Percentiles rank a stretch among this genome's conserved stretches.
Conservation (phyloP, 2,888 invertebrate species). For the Lampropteryx suffumata region DNA sequence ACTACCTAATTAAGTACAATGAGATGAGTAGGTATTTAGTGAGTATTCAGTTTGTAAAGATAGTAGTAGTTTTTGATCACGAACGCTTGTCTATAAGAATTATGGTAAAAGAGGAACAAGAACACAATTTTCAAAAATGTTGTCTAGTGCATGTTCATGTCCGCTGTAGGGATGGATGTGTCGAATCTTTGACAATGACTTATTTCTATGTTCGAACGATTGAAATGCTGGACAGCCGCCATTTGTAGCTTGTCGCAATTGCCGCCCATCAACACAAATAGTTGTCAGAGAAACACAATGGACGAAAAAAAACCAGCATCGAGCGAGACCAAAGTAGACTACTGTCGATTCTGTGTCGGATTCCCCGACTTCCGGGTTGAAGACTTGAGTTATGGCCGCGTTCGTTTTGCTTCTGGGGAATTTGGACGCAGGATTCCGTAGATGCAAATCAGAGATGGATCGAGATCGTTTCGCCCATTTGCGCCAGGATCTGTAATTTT, state of each 20-base stretch:
- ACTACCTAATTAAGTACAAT: no score
- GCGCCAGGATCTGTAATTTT: no score
- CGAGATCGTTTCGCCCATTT: neutral
- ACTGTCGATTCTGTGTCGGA: conserved; percentile 32
- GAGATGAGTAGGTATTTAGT: no score
- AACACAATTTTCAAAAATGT: no score
- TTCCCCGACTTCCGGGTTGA: conserved; percentile 46
- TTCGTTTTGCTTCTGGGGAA: conserved; percentile 31
- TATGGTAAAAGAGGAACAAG: no score
- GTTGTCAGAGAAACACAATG: conserved; percentile 44
- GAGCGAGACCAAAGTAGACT: conserved; percentile 15
- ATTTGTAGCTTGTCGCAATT: conserved; percentile 45
- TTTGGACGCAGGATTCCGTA: conserved; percentile 21
- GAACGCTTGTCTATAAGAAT: no score
- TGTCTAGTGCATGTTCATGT: neutral
- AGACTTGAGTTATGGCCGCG: conserved; percentile 28
- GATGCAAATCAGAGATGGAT: conserved; percentile 15
- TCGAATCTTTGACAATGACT: conserved; percentile 15
- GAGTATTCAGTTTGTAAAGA: no score
- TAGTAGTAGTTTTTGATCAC: no score
- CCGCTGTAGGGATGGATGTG: conserved; percentile 4
- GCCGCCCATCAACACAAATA: conserved; percentile 50
- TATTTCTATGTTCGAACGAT: conserved; percentile 21
- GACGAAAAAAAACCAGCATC: conserved; percentile 43
- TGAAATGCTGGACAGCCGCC: conserved; percentile 43